phyloP scores from a whole-genome alignment of 2,797 vertebrate genomes.

The Aldrovandia affinis region DNA sequence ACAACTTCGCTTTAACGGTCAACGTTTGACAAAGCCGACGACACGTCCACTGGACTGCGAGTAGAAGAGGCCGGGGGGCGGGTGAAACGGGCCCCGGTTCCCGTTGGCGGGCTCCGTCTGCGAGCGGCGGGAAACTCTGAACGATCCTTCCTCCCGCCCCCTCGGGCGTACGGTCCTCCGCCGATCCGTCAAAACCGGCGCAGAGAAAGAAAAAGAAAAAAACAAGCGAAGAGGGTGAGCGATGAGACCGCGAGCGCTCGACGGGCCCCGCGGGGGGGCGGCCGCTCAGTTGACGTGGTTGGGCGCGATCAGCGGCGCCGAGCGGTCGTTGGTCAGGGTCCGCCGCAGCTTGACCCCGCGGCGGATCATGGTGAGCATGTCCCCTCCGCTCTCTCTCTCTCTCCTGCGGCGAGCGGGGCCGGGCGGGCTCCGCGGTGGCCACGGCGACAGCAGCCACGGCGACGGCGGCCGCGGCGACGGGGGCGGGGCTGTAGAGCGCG shows the following conservation, averaged over 20 bases:
- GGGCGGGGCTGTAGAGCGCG: slow-evolving; percentile 30
- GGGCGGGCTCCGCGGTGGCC: background rate
- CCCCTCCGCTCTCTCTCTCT: slow-evolving; percentile 43
- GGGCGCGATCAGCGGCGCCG: slow-evolving; percentile 68
- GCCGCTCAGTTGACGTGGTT: background rate
- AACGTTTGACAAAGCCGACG: background rate
- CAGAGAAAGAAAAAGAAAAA: slow-evolving; percentile 17
- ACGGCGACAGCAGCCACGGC: background rate
- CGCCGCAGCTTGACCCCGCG: slow-evolving; percentile 70
- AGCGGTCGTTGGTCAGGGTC: slow-evolving; percentile 78
- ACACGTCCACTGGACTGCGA: background rate
- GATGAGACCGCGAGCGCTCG: too few species aligned
- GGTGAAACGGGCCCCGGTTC: background rate
- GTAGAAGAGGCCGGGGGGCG: background rate
- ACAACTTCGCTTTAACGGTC: slow-evolving; percentile 32
- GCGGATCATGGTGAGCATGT: slow-evolving; percentile 74
- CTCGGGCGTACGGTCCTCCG: too few species aligned
- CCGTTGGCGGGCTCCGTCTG: background rate
- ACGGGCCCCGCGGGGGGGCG: too few species aligned
- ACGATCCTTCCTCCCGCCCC: too few species aligned
- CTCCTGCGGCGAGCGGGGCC: background rate
- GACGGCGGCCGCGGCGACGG: background rate
- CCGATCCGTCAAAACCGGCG: too few species aligned
- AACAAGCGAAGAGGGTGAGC: background rate
- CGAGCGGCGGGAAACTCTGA: background rate